Conservation (phyloP, 1,140 invertebrate species). For the Nasonia vitripennis region DNA sequence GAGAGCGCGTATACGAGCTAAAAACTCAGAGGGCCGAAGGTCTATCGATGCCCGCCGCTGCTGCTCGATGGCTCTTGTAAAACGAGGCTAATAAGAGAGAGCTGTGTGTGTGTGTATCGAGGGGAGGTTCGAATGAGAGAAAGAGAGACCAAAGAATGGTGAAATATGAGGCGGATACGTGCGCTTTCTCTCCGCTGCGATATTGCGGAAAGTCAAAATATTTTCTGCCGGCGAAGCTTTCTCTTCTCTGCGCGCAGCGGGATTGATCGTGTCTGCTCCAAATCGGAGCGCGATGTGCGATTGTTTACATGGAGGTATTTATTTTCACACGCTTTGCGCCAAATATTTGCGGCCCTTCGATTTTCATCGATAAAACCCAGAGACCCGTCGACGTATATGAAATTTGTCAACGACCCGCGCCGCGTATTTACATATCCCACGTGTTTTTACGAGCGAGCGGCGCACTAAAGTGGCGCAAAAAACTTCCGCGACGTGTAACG, state of each 20-base stretch:
- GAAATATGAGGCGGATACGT: constrained; percentile 5
- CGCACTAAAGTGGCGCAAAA: not conserved
- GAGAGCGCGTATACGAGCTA: not conserved
- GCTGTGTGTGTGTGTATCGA: not conserved
- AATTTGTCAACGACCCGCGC: not conserved
- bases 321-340: not conserved
- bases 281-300: not conserved
- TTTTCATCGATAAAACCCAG: not conserved
- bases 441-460: not conserved
- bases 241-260: not conserved
- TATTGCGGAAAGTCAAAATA: not conserved
- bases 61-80: constrained; percentile 23
- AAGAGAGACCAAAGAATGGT: not conserved
- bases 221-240: not conserved
- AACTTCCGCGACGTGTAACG: not conserved
- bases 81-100: constrained; percentile 29
- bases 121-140: not conserved
- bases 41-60: not conserved
- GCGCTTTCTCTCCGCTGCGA: not conserved
- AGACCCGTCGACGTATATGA: too few species aligned
- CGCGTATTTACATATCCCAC: not conserved
- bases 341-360: not conserved
- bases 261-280: not conserved
- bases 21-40: not conserved
- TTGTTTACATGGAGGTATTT: not conserved